These are phyloP conservation scores for Arizona elegans DNA, from an alignment of 2,113 vertebrate species.

Conservation along the genomic window DNA sequence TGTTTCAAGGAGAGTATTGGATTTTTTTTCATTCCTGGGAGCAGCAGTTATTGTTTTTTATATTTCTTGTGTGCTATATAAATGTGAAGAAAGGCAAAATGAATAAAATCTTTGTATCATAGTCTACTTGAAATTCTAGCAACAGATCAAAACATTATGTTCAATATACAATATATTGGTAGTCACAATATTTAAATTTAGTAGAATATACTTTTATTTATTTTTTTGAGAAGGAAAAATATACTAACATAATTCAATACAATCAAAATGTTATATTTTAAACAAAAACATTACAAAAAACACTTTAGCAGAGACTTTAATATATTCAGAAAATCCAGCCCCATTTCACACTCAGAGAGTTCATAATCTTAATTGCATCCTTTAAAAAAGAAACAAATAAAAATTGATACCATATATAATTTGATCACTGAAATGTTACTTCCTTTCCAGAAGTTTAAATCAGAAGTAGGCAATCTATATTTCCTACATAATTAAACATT, in stretches of 20 bases:
- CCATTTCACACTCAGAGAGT: slow-evolving; percentile 52
- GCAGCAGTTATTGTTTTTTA: neutral
- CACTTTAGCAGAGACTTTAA: slow-evolving; percentile 55
- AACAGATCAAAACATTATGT: neutral
- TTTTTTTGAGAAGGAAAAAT: slow-evolving; percentile 59
- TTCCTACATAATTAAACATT: neutral
- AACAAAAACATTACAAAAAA: slow-evolving; percentile 63
- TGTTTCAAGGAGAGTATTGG: neutral
- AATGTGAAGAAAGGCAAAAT: slow-evolving; percentile 5
- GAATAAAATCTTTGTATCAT: neutral
- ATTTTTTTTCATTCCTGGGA: neutral
- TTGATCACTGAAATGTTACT: slow-evolving; percentile 60
- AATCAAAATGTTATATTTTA: slow-evolving; percentile 68
- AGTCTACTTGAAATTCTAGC: neutral
- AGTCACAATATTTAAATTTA: slow-evolving; percentile 48
- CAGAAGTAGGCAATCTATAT: neutral
- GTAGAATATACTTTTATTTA: slow-evolving; percentile 66
- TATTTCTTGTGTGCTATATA: neutral
- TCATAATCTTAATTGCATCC: slow-evolving; percentile 61
- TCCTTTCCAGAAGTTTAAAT: slow-evolving; percentile 39
- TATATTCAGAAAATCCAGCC: slow-evolving; percentile 61
- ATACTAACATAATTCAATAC: slow-evolving; percentile 67
- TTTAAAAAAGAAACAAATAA: slow-evolving; percentile 63
- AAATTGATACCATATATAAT: slow-evolving; percentile 59
- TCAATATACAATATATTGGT: neutral